Evolutionary conservation across 2,888 invertebrate genomes (phyloP).

Genomic region (Salticus scenicus): DNA sequence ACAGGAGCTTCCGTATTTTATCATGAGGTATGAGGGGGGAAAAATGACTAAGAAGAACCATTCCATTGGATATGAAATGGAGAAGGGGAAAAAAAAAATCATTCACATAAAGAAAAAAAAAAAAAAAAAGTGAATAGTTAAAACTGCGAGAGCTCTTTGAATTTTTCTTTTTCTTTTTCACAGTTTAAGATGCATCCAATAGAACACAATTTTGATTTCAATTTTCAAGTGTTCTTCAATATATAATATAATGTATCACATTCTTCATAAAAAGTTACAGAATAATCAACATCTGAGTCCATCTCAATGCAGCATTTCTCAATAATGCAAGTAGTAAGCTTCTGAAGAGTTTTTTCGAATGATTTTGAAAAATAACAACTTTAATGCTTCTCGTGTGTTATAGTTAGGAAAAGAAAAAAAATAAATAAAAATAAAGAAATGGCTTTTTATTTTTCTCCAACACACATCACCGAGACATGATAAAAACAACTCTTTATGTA

Average conservation of each 20-base stretch:
- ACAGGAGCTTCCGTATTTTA: too few species aligned
- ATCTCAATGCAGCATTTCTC: too few species aligned
- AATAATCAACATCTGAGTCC: neutral
- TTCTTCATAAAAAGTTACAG: neutral
- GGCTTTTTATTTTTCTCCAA: neutral
- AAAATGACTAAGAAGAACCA: neutral
- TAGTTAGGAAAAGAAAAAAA: neutral
- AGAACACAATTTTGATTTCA: neutral
- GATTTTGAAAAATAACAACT: neutral
- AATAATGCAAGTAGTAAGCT: neutral
- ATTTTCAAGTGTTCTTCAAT: neutral
- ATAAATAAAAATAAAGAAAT: neutral
- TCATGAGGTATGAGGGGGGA: neutral
- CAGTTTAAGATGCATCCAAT: neutral
- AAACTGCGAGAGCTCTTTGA: neutral
- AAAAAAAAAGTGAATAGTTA: neutral
- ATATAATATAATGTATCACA: neutral
- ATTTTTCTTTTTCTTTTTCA: neutral
- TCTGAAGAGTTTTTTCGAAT: neutral
- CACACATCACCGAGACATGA: constrained; percentile 38
- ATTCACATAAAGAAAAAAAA: neutral
- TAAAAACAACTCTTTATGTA: constrained; percentile 36
- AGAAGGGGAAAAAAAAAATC: neutral
- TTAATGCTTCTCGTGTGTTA: neutral
- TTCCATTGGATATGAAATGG: neutral